Base-by-base conservation (phyloP, 1,140 invertebrate species). In the Drosophila nannoptera region DNA sequence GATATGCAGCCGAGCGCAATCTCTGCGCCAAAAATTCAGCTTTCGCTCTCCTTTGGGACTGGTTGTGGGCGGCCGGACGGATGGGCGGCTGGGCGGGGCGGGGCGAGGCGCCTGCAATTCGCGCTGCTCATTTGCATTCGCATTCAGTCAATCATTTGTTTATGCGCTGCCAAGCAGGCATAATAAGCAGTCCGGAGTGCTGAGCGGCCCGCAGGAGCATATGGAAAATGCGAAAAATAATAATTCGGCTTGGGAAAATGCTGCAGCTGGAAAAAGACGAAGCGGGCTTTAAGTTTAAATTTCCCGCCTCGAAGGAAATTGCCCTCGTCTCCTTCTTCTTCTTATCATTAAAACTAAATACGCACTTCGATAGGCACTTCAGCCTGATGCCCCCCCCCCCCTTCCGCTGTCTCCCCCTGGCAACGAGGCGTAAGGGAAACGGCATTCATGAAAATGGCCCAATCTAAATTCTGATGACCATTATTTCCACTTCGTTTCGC, bases 1-100 rank as follows among this genome's bases (percentile, higher is more conserved):
- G 76, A 82, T 82, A 83, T 81, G 77, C 71, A 67, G 40, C 76
- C 56, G 42, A 59, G 45, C 46, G 66, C 69, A 80, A 80, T 76
- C 72, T 80, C 62, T 36, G 53, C 12, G 5, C 38, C 61, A 38
- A 31, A 63, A 77, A 67, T 38, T 54, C 32, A 52, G 32, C 14
- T 38, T 7, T 63, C 29, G 29, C 35, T 33, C 14, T 36, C n/a
- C 31, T 38, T 7, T 29, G 9, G 14, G 36, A 29, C 29, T 42
- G 49, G 33, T 36, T 65, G 31, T n/a, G 4, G 52, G 12, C 11
- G 6, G 2, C 36, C 7, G 5, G 16, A n/a, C n/a, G 4, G 16
- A 11, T 12, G n/a, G 31, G 31, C 22, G 8, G 11, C 2, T 40
- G 38, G 38, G 4, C 14, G 40, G 2, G 9, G 11, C 0, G 40